Percentiles rank a stretch among this genome's conserved stretches.
Evolutionary conservation across 2,797 vertebrate species (phyloP).

Genomic region (Coendou prehensilis): DNA sequence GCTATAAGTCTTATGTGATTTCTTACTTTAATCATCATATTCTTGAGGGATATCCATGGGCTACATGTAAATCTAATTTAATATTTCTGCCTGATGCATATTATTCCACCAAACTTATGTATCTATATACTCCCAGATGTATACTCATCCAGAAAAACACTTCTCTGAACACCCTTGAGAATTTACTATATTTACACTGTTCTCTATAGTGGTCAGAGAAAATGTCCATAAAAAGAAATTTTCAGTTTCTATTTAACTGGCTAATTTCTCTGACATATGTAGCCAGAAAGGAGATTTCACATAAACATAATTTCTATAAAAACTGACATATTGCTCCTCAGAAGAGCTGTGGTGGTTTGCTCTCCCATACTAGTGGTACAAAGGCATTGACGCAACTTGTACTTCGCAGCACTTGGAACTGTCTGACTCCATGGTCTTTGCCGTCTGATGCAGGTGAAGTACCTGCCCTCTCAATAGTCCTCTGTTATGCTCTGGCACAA

Average conservation of each 20-base stretch:
- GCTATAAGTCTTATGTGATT: constrained; percentile 25
- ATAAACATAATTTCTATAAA: neutral
- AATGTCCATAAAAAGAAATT: neutral
- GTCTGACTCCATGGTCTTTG: neutral
- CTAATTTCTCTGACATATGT: neutral
- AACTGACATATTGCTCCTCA: too few relatives aligned
- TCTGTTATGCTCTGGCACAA: neutral
- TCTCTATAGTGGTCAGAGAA: neutral
- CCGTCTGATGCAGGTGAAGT: neutral
- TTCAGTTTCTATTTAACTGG: neutral
- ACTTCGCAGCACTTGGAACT: neutral
- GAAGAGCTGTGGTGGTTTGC: neutral
- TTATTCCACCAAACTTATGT: neutral
- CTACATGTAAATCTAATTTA: neutral
- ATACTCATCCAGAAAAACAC: neutral
- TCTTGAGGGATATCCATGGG: neutral
- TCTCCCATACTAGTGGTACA: neutral
- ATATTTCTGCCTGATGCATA: neutral
- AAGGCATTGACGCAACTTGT: neutral
- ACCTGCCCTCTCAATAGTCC: neutral
- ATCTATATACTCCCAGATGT: neutral
- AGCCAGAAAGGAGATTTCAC: neutral
- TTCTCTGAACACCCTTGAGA: neutral
- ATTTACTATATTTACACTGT: neutral
- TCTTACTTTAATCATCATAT: neutral